Percentiles rank a stretch among this genome's conserved stretches.
Conservation (phyloP, 1,140 invertebrate species). For the Eupristina koningsbergeri region DNA sequence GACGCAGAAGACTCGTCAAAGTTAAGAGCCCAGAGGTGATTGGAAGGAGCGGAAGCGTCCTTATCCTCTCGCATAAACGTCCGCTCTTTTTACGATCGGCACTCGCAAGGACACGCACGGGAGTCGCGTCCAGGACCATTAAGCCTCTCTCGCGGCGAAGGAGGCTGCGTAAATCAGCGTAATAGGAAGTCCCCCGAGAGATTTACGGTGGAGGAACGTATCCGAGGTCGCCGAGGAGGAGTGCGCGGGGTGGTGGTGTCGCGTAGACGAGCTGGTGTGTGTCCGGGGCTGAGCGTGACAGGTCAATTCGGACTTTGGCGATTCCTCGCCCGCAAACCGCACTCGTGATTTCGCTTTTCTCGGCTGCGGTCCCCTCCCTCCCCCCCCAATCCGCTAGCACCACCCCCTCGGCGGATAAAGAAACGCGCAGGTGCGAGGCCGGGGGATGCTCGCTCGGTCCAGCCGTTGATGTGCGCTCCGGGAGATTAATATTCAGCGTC, state of each 20-base stretch:
- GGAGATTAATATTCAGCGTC: constrained; percentile 49
- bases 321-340: constrained; percentile 68
- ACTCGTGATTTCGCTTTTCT: constrained; percentile 67
- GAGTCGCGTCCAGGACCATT: constrained; percentile 13
- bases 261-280: constrained; percentile 56
- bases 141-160: background rate
- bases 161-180: constrained; percentile 42
- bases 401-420: too few species aligned
- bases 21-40: background rate
- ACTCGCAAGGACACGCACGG: constrained; percentile 2
- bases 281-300: constrained; percentile 71
- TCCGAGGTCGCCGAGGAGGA: background rate
- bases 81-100: constrained; percentile 4
- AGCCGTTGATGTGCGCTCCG: constrained; percentile 39
- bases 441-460: background rate
- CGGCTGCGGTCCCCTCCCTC: constrained; percentile 14
- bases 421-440: constrained; percentile 37
- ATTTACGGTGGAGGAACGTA: constrained; percentile 36
- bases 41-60: constrained; percentile 4
- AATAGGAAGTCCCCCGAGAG: constrained; percentile 20
- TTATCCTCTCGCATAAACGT: constrained; percentile 8
- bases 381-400: too few species aligned
- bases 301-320: constrained; percentile 73
- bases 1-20: constrained; percentile 7
- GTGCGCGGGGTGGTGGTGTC: constrained; percentile 45